Percentiles rank a stretch among this genome's conserved stretches.
These are phyloP conservation scores for Sebastes hopkinsi DNA, from an alignment of 2,797 vertebrate species.

Conservation along the genomic window DNA sequence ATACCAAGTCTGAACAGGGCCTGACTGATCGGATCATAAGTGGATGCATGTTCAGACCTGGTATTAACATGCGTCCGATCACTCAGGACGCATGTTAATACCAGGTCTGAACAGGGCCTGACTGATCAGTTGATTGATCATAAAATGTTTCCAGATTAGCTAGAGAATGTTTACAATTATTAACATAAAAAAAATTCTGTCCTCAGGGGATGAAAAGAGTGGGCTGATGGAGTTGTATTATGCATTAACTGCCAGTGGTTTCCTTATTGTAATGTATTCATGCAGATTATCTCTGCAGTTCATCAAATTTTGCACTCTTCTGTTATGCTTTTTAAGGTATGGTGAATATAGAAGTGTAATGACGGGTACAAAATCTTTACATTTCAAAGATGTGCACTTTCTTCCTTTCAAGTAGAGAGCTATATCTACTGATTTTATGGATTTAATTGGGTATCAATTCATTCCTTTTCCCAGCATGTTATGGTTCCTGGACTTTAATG, in stretches of 20 bases:
- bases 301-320: conserved; percentile 26
- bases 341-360: conserved; percentile 41
- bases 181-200: not conserved
- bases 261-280: conserved; percentile 12
- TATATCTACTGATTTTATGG: conserved; percentile 8
- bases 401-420: not conserved
- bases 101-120: too few species aligned
- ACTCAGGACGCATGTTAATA: too few species aligned
- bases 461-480: not conserved
- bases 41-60: too few species aligned
- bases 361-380: conserved; percentile 34
- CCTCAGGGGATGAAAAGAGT: not conserved
- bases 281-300: conserved; percentile 33
- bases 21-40: too few species aligned
- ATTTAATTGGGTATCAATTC: conserved; percentile 39
- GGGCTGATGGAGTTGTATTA: not conserved
- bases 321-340: conserved; percentile 20
- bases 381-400: conserved; percentile 39
- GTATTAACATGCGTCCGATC: too few species aligned
- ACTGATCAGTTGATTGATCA: conserved; percentile 3
- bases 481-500: not conserved
- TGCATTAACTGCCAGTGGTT: not conserved
- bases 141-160: conserved; percentile 1
- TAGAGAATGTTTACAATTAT: not conserved
- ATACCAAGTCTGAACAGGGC: too few species aligned